Evolutionary conservation across 2,888 invertebrate genomes (phyloP), one percentile per base, ranked within the genome.

Genomic region (Dione vanillae): DNA sequence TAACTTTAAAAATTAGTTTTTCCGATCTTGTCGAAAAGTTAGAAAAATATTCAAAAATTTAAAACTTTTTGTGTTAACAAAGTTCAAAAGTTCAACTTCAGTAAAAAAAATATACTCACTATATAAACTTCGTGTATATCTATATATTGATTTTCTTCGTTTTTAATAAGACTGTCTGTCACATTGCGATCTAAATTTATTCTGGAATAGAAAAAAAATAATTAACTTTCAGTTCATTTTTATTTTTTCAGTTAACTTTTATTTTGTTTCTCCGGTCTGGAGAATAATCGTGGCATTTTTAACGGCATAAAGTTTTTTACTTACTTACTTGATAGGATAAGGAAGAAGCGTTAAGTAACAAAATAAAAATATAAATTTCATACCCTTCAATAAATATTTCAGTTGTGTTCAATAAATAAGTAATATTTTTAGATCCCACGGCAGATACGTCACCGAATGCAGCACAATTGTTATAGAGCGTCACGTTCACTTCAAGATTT

Each of bases 401-500:
- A 0, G 79, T 71, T 0, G 78, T 65, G 10, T 70, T 61, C 12
- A 84, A 67, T 1, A 35, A 12, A 19, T 79, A 83, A 0, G 71
- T 37, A 40, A 85, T 65, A 16, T 10, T n/a, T 12, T 3, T 78
- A 2, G 0, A 35, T 11, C 41, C 12, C 6, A 0, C 8, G 43
- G 9, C 35, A 14, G 11, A 45, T 35, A 19, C 56, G 0, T 73
- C 69, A 6, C 11, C 51, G 52, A 37, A n/a, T 9, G 47, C 40
- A 2, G 72, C 75, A 67, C 84, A 86, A 16, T 73, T 79, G 9
- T 82, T 78, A 27, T 75, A 78, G 0, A 87, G 70, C 12, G 40
- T 10, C 0, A 77, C 81, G 12, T 75, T 43, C 0, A 85, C 71
- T 0, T 54, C 6, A 8, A 87, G 65, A 0, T 71, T 40, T 20